These are phyloP conservation scores for Mythimna lalbum DNA, from an alignment of 2,888 invertebrate species.

Conservation along the genomic window DNA sequence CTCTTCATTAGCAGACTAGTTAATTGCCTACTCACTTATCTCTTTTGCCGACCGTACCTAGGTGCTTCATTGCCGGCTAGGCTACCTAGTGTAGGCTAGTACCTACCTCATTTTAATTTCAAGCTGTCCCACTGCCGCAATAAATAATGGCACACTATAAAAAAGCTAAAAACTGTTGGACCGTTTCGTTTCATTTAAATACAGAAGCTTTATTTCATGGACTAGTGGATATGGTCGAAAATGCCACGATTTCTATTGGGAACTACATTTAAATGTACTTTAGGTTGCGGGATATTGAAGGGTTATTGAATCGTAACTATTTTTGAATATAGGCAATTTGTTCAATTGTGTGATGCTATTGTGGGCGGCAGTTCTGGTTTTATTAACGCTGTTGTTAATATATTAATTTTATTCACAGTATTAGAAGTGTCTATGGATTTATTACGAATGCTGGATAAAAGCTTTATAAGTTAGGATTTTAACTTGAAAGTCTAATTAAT, in stretches of 20 bases:
- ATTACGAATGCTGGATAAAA: background rate
- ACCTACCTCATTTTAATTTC: constrained; percentile 62
- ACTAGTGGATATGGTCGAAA: constrained; percentile 67
- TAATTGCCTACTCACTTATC: constrained; percentile 31
- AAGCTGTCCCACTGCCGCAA: constrained; percentile 61
- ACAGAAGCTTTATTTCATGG: constrained; percentile 81
- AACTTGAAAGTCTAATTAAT: background rate
- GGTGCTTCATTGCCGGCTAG: constrained; percentile 1
- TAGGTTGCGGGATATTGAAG: constrained; percentile 11
- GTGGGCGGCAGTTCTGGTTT: background rate
- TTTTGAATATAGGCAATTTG: constrained; percentile 23
- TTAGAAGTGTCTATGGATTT: background rate
- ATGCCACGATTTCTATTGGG: constrained; percentile 64
- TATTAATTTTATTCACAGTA: constrained; percentile 1
- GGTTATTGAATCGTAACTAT: constrained; percentile 27
- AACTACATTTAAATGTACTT: constrained; percentile 55
- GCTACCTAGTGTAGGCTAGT: constrained; percentile 4
- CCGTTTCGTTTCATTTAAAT: constrained; percentile 81
- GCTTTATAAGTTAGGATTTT: background rate
- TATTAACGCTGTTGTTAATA: constrained; percentile 3
- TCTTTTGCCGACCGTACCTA: constrained; percentile 15
- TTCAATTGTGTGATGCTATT: constrained; percentile 18
- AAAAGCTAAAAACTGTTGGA: constrained; percentile 72
- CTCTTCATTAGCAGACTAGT: constrained; percentile 27
- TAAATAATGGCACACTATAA: constrained; percentile 73